Percentiles rank a stretch among this genome's conserved stretches.
These are phyloP conservation scores for Bellardia pandia DNA, from an alignment of 2,888 invertebrate genomes.

Conservation along the genomic window DNA sequence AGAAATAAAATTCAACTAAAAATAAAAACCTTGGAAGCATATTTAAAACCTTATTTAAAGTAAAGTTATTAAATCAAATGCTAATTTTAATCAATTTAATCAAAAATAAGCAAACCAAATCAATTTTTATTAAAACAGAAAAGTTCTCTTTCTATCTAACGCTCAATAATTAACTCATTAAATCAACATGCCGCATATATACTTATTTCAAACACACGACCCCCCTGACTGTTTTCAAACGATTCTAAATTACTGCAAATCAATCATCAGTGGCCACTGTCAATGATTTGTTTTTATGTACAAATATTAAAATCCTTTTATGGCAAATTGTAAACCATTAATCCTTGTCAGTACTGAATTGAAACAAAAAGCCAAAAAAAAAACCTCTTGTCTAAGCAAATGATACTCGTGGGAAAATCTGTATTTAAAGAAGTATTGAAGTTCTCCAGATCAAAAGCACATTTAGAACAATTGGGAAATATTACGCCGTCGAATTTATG, in stretches of 20 bases:
- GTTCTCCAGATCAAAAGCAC: too few relatives aligned
- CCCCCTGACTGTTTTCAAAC: not conserved
- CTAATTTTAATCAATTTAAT: too few relatives aligned
- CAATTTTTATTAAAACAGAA: not conserved
- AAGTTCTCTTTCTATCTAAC: not conserved
- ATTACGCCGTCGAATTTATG: too few relatives aligned
- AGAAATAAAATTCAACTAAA: too few relatives aligned
- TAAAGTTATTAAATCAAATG: too few relatives aligned
- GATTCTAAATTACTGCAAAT: not conserved
- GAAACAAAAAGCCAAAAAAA: not conserved
- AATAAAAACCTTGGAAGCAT: too few relatives aligned
- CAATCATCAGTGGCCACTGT: conserved; percentile 25
- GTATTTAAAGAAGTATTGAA: too few relatives aligned
- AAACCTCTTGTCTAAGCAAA: not conserved
- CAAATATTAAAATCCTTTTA: conserved; percentile 40
- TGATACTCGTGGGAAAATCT: not conserved
- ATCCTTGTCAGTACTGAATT: conserved; percentile 37
- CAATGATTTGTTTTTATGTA: not conserved
- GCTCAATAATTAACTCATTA: not conserved
- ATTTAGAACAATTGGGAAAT: too few relatives aligned
- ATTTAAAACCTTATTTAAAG: too few relatives aligned
- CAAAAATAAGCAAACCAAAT: too few relatives aligned
- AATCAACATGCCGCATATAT: not conserved
- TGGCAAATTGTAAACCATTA: conserved; percentile 39
- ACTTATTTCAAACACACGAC: not conserved